Conservation (phyloP, 2,113 vertebrate genomes). For the Vulpes vulpes region DNA sequence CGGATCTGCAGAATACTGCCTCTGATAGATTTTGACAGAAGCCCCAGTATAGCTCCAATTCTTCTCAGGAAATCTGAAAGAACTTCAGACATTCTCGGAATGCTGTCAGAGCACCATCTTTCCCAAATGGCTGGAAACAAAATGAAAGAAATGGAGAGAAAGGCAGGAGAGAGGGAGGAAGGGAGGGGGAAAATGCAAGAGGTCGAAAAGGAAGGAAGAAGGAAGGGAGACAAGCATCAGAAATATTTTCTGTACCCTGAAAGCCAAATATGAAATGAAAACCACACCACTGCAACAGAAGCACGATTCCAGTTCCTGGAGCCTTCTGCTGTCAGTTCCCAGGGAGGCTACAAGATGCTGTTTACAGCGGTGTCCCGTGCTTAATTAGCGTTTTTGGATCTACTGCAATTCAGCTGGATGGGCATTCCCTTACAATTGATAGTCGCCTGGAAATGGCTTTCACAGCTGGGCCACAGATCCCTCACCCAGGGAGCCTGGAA, state of each 20-base stretch:
- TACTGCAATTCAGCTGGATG: constrained; percentile 84
- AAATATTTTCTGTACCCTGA: background rate
- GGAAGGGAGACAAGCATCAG: background rate
- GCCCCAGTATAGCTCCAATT: background rate
- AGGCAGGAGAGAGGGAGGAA: background rate
- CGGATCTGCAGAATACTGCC: background rate
- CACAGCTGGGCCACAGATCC: constrained; percentile 86
- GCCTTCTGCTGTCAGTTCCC: constrained; percentile 61
- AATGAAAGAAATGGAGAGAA: background rate
- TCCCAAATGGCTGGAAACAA: constrained; percentile 33
- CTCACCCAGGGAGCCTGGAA: constrained; percentile 83
- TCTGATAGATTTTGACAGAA: background rate
- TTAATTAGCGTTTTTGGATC: constrained; percentile 87
- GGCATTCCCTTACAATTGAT: constrained; percentile 85
- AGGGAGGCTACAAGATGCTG: constrained; percentile 81
- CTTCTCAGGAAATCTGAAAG: background rate
- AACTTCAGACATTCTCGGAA: background rate
- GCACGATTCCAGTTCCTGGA: background rate
- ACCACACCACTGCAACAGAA: background rate
- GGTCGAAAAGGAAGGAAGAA: background rate
- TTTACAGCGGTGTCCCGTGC: constrained; percentile 71
- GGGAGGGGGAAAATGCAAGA: background rate
- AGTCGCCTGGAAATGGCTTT: constrained; percentile 86
- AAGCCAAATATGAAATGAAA: background rate
- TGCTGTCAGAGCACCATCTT: background rate